A percentile compares a stretch with the other conserved stretches of the same genome.
These are phyloP conservation scores for Mastomys coucha DNA, from an alignment of 2,113 vertebrate genomes.

Conservation along the genomic window DNA sequence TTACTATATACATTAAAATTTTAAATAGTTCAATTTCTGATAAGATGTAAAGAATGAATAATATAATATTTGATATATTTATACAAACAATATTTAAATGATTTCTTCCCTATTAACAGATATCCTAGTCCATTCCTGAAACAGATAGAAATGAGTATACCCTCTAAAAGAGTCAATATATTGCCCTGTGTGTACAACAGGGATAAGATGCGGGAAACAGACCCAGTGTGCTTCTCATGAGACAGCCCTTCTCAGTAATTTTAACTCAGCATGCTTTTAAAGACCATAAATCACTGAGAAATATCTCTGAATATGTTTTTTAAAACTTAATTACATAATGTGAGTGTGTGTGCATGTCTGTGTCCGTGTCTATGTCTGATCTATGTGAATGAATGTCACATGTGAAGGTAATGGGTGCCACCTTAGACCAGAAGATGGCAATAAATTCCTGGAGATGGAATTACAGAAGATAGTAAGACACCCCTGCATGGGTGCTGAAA, in stretches of 20 bases:
- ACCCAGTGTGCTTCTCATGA: background rate
- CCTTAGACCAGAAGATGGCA: background rate
- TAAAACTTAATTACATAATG: background rate
- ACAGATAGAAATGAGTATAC: background rate
- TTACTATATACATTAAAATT: background rate
- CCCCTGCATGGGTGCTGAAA: background rate
- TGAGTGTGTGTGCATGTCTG: background rate
- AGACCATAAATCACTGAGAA: background rate
- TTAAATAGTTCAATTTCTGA: constrained; percentile 3
- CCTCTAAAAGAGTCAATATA: background rate
- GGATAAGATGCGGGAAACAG: background rate
- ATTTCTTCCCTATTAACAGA: background rate
- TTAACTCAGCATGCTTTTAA: background rate
- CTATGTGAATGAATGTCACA: background rate
- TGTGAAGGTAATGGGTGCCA: background rate
- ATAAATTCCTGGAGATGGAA: background rate
- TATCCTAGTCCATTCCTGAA: background rate
- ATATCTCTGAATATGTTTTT: background rate
- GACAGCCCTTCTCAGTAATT: background rate
- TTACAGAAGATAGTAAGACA: background rate
- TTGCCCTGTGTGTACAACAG: background rate
- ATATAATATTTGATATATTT: constrained; percentile 8
- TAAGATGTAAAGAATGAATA: background rate
- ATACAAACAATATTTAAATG: background rate
- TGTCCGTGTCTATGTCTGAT: background rate